Evolutionary conservation across 1,140 invertebrate species (phyloP), one percentile per base, ranked within the genome.

Genomic region (Sarcophaga bullata): DNA sequence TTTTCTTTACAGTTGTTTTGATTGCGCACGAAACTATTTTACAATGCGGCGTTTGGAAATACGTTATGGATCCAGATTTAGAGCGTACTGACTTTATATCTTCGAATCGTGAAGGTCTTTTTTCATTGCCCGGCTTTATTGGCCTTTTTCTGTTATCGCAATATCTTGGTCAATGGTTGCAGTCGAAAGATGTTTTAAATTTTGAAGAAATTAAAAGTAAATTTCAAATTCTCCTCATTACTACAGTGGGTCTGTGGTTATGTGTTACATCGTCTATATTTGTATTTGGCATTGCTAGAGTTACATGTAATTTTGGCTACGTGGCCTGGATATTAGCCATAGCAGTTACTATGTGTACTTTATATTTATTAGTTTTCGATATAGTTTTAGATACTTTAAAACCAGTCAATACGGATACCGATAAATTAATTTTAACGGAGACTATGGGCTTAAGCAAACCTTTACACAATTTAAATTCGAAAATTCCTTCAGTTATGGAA

Each of bases 71-170:
- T 83, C 90, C 84, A 13, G 4, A 93, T 62, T 86, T 89, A 11
- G 88, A 91, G 0, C 91, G 94, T 76, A 87, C 90, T 46, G 93
- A 92, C 85, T 92, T 98, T 76, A 68, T 98, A 0, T 91, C 93
- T 82, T 95, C 97, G 0, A 99, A 99, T 90, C 93, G 96, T 84
- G 98, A 99, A 92, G 98, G 98, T 0, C 91, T 99, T 58, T 92
- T 94, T 50, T 98, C 97, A 0, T 91, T 94, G 48, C 90, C 95
- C 4, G 98, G 98, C 3, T 98, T 97, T 90, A 89, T 97, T 13
- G 93, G 94, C 6, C 88, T 99, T 1, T 98, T 97, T 89, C 91
- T 98, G 80, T 91, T 94, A 85, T 94, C 94, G 73, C 92, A 95
- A 50, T 92, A 93, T 84, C 86, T 96, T 83, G 95, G 95, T 90